A percentile compares a stretch with the other conserved stretches of the same genome.
Conservation (phyloP, 2,797 vertebrate genomes). For the Syncerus caffer region DNA sequence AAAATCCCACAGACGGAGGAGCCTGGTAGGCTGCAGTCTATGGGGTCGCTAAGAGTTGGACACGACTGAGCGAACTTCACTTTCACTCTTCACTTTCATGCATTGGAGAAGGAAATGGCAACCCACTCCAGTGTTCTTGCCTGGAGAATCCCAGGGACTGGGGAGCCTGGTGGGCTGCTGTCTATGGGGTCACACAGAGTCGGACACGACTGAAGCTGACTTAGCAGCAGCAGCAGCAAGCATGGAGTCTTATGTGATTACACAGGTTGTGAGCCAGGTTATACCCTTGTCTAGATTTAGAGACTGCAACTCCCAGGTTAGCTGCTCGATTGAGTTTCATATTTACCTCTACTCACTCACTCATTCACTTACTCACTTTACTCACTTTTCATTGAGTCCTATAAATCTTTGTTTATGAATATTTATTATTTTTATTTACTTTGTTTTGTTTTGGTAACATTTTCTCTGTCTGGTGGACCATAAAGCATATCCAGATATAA, state of each 20-base stretch:
- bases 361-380: neutral
- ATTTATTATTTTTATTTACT: neutral
- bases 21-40: no score
- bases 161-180: no score
- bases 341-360: neutral
- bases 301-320: neutral
- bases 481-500: neutral
- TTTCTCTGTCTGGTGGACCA: neutral
- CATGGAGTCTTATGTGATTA: fast-evolving
- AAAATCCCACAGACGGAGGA: no score
- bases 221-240: neutral
- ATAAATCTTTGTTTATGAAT: neutral
- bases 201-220: no score
- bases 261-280: fast-evolving
- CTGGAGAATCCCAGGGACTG: no score
- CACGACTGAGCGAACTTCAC: no score
- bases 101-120: no score
- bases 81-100: no score
- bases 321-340: neutral
- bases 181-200: no score
- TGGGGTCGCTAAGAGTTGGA: no score
- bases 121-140: no score
- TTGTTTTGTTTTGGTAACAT: neutral
- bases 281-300: neutral
- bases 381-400: neutral